Evolutionary conservation across 2,797 vertebrate genomes (phyloP), one percentile per base, ranked within the genome.

Genomic region (Pachyuromys duprasi): DNA sequence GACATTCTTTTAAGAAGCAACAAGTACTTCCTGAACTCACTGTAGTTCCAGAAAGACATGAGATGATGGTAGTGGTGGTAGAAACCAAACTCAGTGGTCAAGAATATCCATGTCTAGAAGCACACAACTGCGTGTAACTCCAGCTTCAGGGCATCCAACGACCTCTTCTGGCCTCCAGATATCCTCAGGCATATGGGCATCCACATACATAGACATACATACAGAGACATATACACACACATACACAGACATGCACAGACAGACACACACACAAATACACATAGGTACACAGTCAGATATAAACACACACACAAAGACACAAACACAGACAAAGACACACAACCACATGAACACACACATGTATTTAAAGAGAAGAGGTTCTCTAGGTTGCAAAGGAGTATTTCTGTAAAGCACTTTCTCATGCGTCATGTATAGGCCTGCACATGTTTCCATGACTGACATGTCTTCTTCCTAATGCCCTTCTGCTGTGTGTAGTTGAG

Each of bases 381-480:
- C 31, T 95, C 89, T 87, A 39, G n/a, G 84, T 91, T 91, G 17
- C 53, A 90, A 74, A 93, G 18, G 18, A 87, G 8, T 78, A 53
- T 93, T 97, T 91, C 89, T 80, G 9, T 90, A 55, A 84, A 76
- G 57, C 31, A 42, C 4, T 60, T 95, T 81, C 63, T 84, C 45
- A 26, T 36, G 14, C 49, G 22, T 86, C 45, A 17, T 18, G 33
- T 28, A n/a, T 33, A 55, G 49, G 33, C 49, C 83, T 70, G 63
- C 7, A 3, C 63, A 33, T 65, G 11, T 84, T 22, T 84, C 63
- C 49, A 8, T 53, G 62, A n/a, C 8, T 53, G 82, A 49, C 82
- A n/a, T 24, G 82, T 69, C 31, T 36, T 86, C 83, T 69, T 36
- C 45, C n/a, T 55, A 12, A 55, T 36, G 65, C 24, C 36, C 13